Percentiles rank a stretch among this genome's conserved stretches.
phyloP scores from a whole-genome alignment of 2,113 vertebrate genomes.

The Gulo gulo region DNA sequence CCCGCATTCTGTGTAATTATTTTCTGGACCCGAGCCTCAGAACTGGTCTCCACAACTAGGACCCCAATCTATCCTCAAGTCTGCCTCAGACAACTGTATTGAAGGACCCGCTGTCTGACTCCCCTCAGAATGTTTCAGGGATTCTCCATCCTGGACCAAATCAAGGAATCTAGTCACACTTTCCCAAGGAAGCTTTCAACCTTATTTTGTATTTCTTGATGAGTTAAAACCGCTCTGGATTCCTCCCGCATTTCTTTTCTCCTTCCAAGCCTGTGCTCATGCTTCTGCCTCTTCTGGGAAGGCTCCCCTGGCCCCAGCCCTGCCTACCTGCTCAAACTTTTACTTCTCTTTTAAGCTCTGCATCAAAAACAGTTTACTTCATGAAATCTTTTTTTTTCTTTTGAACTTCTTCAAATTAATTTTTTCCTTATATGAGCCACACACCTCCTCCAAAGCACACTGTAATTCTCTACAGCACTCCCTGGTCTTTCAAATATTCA shows the following conservation, averaged over 20 bases:
- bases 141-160: background rate
- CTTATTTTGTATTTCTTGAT: background rate
- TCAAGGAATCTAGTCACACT: background rate
- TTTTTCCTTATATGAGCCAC: background rate
- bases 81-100: background rate
- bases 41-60: background rate
- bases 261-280: background rate
- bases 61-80: background rate
- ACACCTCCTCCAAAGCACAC: background rate
- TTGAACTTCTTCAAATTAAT: background rate
- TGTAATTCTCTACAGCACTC: background rate
- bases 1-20: background rate
- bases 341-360: background rate
- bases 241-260: background rate
- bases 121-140: background rate
- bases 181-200: background rate
- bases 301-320: fast-evolving
- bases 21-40: background rate
- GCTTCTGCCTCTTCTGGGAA: background rate
- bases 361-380: background rate
- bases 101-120: background rate
- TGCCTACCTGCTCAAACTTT: background rate
- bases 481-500: background rate
- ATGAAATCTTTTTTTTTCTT: background rate
- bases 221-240: background rate